Evolutionary conservation across 2,888 invertebrate species (phyloP).

Genomic region (Antheraea yamamai): DNA sequence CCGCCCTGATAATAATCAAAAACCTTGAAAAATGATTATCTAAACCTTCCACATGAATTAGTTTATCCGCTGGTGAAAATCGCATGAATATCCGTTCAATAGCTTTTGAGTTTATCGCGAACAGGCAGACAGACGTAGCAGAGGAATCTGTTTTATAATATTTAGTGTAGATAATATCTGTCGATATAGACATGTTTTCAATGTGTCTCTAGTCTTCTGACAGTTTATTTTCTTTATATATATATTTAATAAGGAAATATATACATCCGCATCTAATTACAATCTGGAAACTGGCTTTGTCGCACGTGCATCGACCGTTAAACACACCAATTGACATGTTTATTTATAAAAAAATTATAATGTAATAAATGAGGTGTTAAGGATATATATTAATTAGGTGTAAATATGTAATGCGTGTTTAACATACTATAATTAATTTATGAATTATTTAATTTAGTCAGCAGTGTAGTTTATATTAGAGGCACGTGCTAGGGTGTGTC

Average conservation of each 20-base stretch:
- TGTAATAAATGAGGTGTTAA: constrained; percentile 15
- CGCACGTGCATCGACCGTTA: background rate
- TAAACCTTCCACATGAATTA: no score
- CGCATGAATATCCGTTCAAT: no score
- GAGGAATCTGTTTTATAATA: no score
- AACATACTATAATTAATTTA: constrained; percentile 49
- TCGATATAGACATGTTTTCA: no score
- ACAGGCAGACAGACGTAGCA: no score
- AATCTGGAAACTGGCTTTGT: background rate
- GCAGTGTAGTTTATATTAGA: constrained; percentile 56
- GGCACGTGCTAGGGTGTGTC: constrained; percentile 55
- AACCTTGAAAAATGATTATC: no score
- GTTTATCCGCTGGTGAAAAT: no score
- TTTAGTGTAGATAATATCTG: no score
- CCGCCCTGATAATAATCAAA: no score
- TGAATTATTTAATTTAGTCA: constrained; percentile 59
- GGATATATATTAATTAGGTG: constrained; percentile 20
- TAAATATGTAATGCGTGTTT: constrained; percentile 30
- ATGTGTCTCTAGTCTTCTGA: background rate
- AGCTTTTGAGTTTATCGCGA: no score
- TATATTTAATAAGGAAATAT: background rate
- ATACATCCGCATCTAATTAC: background rate
- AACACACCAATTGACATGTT: constrained; percentile 11
- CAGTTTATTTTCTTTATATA: background rate
- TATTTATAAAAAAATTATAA: constrained; percentile 14